Evolutionary conservation across 1,140 invertebrate species (phyloP).

Genomic region (Drosophila pseudoobscura): DNA sequence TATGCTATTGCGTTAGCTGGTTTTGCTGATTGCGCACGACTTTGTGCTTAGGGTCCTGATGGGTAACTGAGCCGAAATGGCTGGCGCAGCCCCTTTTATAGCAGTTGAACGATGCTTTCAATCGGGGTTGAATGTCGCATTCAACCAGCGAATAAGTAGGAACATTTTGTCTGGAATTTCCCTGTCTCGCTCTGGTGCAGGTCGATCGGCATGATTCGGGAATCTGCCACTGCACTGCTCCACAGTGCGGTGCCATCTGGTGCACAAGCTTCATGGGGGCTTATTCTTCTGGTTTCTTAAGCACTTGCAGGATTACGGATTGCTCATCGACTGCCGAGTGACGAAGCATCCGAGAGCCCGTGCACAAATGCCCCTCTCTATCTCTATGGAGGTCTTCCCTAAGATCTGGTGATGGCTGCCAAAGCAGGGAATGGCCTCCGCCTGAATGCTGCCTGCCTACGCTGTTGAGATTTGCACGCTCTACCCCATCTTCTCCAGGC

Average conservation of each 20-base stretch:
- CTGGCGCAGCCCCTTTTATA: conserved; percentile 42
- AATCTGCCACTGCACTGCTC: conserved; percentile 2
- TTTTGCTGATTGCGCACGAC: conserved; percentile 40
- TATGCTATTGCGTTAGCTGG: conserved; percentile 17
- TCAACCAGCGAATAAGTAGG: conserved; percentile 6
- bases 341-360: too few species aligned
- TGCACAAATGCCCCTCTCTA: too few species aligned
- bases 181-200: conserved; percentile 2
- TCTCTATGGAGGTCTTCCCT: too few species aligned
- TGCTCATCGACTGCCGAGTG: background rate
- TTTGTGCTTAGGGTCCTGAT: conserved; percentile 51
- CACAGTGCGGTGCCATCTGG: too few species aligned
- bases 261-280: too few species aligned
- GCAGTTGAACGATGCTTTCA: conserved; percentile 5
- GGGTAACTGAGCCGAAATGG: conserved; percentile 57
- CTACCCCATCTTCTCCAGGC: background rate
- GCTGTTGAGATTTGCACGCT: conserved; percentile 24
- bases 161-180: conserved; percentile 30
- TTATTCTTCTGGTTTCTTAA: conserved; percentile 31
- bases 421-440: too few species aligned
- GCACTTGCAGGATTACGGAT: conserved; percentile 44
- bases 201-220: conserved; percentile 25
- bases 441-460: background rate
- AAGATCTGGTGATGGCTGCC: too few species aligned
- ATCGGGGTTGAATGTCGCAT: conserved; percentile 24